Conservation (phyloP, 2,888 invertebrate species). For the Fragum sueziense region DNA sequence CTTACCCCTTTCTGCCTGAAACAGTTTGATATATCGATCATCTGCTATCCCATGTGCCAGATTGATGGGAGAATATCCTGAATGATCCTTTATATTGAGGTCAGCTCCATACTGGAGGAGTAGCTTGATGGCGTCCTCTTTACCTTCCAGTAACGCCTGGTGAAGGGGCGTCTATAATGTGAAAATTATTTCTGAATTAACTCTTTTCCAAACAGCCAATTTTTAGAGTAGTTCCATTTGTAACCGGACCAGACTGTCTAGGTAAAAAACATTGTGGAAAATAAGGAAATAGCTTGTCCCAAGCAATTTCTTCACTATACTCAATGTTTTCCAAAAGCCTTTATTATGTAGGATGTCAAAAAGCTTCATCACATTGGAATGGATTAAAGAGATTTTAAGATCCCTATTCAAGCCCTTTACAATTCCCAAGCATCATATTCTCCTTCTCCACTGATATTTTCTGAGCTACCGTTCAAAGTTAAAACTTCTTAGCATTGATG, state of each 20-base stretch:
- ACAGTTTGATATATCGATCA: conserved; percentile 56
- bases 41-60: conserved; percentile 66
- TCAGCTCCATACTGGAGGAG: conserved; percentile 71
- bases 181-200: too few relatives aligned
- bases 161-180: conserved; percentile 73
- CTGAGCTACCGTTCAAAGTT: too few relatives aligned
- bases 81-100: conserved; percentile 63
- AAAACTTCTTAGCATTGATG: too few relatives aligned
- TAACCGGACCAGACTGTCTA: too few relatives aligned
- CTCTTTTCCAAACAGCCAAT: too few relatives aligned
- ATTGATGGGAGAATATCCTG: conserved; percentile 67
- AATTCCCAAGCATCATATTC: not conserved
- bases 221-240: too few relatives aligned
- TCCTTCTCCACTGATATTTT: too few relatives aligned
- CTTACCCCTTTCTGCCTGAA: conserved; percentile 69
- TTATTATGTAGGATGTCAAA: not conserved
- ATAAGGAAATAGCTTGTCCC: not conserved
- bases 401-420: not conserved
- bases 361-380: not conserved
- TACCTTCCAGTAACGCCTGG: conserved; percentile 70
- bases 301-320: conserved; percentile 8
- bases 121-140: conserved; percentile 64
- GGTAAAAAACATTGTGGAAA: not conserved
- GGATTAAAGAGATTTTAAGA: not conserved
- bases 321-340: not conserved